Evolutionary conservation across 2,888 invertebrate species (phyloP).

Genomic region (Clunio marinus): DNA sequence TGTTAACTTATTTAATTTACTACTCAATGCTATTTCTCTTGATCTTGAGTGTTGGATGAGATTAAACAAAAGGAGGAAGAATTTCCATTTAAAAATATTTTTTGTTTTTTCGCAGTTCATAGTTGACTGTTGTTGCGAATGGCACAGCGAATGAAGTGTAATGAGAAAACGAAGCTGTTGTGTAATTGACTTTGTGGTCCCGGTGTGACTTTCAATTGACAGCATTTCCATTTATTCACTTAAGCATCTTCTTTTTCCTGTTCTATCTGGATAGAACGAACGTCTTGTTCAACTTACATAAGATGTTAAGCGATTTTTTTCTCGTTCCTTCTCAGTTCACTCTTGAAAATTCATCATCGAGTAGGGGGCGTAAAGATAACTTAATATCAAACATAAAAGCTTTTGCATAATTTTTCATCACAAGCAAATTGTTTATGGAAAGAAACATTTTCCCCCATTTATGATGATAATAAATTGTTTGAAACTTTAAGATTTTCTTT

Average conservation of each 20-base stretch:
- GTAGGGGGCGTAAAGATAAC: constrained; percentile 31
- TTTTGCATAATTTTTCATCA: constrained; percentile 32
- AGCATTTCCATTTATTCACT: constrained; percentile 6
- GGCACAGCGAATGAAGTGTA: background rate
- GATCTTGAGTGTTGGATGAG: background rate
- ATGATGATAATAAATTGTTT: too few relatives aligned
- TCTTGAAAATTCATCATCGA: too few relatives aligned
- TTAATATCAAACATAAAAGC: constrained; percentile 35
- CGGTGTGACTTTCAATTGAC: constrained; percentile 16
- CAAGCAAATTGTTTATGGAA: background rate
- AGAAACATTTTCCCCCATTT: too few relatives aligned
- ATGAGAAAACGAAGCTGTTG: background rate
- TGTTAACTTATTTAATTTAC: constrained; percentile 1
- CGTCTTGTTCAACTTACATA: too few relatives aligned
- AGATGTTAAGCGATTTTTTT: too few relatives aligned
- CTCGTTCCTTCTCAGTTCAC: too few relatives aligned
- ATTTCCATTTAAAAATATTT: too few relatives aligned
- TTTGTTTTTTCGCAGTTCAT: too few relatives aligned
- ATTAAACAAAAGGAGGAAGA: background rate
- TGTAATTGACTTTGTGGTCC: constrained; percentile 35
- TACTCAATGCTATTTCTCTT: background rate
- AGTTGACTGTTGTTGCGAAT: too few relatives aligned
- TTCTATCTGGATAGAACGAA: too few relatives aligned
- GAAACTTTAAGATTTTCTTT: too few relatives aligned
- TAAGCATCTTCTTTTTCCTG: background rate